Conservation (phyloP, 1,140 invertebrate genomes). For the Nasonia giraulti region DNA sequence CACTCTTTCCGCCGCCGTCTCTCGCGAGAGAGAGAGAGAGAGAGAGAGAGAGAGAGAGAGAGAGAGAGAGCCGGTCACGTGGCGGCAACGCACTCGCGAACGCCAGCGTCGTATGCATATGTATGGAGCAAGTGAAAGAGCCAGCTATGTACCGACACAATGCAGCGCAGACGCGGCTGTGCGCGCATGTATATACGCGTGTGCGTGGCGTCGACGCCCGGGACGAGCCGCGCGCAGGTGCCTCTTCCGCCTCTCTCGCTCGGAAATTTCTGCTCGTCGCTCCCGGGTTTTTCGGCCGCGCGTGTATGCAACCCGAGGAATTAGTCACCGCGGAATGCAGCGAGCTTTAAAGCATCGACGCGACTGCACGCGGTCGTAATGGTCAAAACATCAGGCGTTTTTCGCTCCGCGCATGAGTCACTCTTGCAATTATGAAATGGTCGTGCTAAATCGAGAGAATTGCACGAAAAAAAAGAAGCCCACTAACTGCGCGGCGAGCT, state of each 20-base stretch:
- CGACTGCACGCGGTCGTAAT: too few species aligned
- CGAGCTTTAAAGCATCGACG: too few species aligned
- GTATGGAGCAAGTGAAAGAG: neutral
- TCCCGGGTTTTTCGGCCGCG: too few species aligned
- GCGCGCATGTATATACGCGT: neutral
- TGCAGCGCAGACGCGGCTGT: neutral
- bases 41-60: too few species aligned
- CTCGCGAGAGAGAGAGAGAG: neutral
- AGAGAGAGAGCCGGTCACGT: constrained; percentile 16
- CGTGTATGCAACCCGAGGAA: too few species aligned
- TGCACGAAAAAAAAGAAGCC: too few species aligned
- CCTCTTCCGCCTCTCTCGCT: neutral
- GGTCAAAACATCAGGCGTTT: too few species aligned
- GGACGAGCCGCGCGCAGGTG: neutral
- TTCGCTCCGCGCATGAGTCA: too few species aligned
- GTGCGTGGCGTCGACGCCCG: neutral
- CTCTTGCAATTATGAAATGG: too few species aligned
- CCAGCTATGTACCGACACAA: neutral
- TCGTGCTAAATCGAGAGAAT: too few species aligned
- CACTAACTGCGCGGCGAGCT: neutral
- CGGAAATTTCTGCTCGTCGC: too few species aligned
- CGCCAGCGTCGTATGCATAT: neutral
- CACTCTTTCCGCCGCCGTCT: neutral
- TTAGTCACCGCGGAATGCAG: too few species aligned
- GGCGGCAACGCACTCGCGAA: neutral